Conservation (phyloP, 2,113 vertebrate species). For the Tychaedon coryphoeus region DNA sequence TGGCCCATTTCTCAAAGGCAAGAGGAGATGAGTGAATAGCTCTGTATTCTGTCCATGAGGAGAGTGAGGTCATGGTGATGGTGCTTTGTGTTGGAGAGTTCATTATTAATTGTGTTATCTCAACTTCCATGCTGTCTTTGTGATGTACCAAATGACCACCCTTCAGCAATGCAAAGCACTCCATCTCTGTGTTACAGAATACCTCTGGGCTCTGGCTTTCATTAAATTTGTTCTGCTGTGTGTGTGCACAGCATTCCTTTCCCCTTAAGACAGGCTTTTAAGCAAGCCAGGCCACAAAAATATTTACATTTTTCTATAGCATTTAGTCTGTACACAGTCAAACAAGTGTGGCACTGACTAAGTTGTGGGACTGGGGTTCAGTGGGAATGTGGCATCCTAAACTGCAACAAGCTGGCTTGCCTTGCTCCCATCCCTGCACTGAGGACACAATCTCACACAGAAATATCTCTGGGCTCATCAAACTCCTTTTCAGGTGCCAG, state of each 20-base stretch:
- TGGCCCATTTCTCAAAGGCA: not conserved
- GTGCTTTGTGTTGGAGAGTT: not conserved
- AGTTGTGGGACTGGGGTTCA: not conserved
- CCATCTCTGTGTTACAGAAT: not conserved
- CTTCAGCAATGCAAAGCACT: not conserved
- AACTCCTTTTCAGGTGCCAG: not conserved
- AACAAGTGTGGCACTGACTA: not conserved
- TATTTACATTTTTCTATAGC: conserved; percentile 59
- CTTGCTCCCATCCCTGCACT: not conserved
- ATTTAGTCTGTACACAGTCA: not conserved
- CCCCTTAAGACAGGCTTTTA: conserved; percentile 27
- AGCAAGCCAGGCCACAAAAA: conserved; percentile 9
- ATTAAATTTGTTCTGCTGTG: not conserved
- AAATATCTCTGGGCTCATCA: not conserved
- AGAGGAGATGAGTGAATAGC: not conserved
- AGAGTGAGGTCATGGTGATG: not conserved
- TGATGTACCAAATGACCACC: not conserved
- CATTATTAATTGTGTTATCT: conserved; percentile 12
- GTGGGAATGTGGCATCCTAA: not conserved
- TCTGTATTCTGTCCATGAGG: not conserved
- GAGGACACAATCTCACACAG: not conserved
- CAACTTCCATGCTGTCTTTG: not conserved
- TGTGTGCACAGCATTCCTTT: conserved; percentile 39
- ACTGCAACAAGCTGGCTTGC: not conserved
- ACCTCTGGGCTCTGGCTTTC: conserved; percentile 15